phyloP scores from a whole-genome alignment of 2,888 invertebrate genomes.

The Cosmorhoe ocellata region DNA sequence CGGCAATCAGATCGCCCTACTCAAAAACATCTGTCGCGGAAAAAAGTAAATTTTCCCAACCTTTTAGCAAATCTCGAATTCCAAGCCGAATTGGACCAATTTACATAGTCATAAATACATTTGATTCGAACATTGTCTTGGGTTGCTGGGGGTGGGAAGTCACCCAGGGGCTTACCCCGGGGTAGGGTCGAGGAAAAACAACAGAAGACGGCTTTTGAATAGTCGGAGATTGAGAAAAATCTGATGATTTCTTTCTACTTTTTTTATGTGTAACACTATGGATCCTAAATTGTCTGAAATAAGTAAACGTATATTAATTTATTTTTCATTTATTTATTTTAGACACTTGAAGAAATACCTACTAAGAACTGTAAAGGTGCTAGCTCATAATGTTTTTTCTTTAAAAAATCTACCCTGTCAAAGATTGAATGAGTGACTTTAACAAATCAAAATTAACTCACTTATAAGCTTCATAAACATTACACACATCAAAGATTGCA shows the following conservation, averaged over 20 bases:
- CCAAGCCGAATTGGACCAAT: conserved; percentile 64
- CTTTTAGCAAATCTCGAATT: conserved; percentile 60
- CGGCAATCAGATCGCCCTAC: conserved; percentile 44
- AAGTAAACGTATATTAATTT: too few relatives aligned
- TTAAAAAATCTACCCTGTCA: too few relatives aligned
- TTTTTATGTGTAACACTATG: too few relatives aligned
- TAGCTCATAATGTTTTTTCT: too few relatives aligned
- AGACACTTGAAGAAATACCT: too few relatives aligned
- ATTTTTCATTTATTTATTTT: too few relatives aligned
- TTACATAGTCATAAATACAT: conserved; percentile 82
- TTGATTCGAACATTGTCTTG: conserved; percentile 61
- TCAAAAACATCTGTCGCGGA: conserved; percentile 54
- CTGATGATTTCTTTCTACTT: neutral
- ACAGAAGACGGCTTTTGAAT: neutral
- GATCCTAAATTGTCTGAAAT: too few relatives aligned
- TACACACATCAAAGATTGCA: too few relatives aligned
- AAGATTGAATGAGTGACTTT: too few relatives aligned
- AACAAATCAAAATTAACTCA: too few relatives aligned
- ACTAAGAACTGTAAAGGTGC: too few relatives aligned
- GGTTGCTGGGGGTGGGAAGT: conserved; percentile 37
- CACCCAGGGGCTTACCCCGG: conserved; percentile 27
- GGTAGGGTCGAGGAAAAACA: conserved; percentile 10
- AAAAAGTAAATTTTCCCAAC: conserved; percentile 52
- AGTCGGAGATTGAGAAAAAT: neutral
- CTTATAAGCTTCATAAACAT: too few relatives aligned